phyloP scores from a whole-genome alignment of 2,797 vertebrate genomes.

The Hozukius guyotensis region DNA sequence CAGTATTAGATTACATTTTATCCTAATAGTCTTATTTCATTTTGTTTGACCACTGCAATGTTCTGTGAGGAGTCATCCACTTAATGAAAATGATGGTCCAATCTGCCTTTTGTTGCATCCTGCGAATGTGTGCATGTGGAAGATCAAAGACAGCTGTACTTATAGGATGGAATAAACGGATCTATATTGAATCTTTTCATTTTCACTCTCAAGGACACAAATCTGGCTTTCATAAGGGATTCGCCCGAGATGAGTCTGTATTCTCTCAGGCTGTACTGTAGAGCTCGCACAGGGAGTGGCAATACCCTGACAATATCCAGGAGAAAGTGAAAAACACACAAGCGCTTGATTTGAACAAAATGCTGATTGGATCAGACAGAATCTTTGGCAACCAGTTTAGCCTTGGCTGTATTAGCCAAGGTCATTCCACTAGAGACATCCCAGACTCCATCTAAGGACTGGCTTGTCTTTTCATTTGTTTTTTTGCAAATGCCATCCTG shows the following conservation, averaged over 20 bases:
- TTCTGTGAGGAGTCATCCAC: conserved; percentile 3
- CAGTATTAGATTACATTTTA: background rate
- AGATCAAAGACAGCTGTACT: conserved; percentile 47
- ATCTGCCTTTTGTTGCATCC: conserved; percentile 28
- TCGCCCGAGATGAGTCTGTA: conserved; percentile 13
- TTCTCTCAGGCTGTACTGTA: conserved; percentile 20
- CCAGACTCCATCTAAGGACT: conserved; percentile 19
- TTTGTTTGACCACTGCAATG: conserved; percentile 2
- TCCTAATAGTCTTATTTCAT: background rate
- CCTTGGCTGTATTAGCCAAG: conserved; percentile 60
- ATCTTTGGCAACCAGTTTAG: conserved; percentile 66
- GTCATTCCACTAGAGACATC: conserved; percentile 59
- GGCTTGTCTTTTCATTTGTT: conserved; percentile 33
- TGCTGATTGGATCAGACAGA: conserved; percentile 67
- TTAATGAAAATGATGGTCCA: conserved; percentile 29
- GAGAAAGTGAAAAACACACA: conserved; percentile 19
- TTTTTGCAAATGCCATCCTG: conserved; percentile 42
- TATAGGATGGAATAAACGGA: conserved; percentile 42
- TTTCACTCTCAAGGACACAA: conserved; percentile 52
- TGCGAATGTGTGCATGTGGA: conserved; percentile 4
- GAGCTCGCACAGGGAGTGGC: conserved; percentile 12
- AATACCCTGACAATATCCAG: conserved; percentile 14
- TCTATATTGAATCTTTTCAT: conserved; percentile 65
- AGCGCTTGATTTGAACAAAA: conserved; percentile 52
- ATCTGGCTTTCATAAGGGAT: conserved; percentile 30